Evolutionary conservation across 2,888 invertebrate genomes (phyloP).

Genomic region (Spisula subtruncata): DNA sequence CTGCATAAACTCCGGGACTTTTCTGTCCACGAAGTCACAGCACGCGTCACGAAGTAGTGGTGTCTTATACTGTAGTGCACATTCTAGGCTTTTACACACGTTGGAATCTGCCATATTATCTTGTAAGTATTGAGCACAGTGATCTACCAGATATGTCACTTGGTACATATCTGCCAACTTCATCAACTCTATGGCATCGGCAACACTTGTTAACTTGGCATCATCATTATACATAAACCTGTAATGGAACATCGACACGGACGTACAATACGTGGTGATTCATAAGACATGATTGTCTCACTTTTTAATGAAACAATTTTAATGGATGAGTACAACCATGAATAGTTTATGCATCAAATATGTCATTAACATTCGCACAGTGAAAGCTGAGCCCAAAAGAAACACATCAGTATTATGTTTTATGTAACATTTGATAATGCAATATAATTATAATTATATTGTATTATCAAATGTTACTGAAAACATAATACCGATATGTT

Average conservation of each 20-base stretch:
- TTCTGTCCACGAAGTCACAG: constrained; percentile 36
- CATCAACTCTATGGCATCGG: background rate
- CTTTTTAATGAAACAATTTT: too few relatives aligned
- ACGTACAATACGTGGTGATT: too few relatives aligned
- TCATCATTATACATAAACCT: constrained; percentile 6
- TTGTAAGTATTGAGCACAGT: constrained; percentile 20
- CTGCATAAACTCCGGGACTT: constrained; percentile 39
- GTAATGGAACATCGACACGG: background rate
- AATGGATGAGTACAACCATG: too few relatives aligned
- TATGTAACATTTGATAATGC: too few relatives aligned
- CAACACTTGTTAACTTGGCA: background rate
- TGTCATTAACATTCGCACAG: too few relatives aligned
- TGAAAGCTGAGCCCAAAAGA: too few relatives aligned
- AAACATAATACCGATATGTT: too few relatives aligned
- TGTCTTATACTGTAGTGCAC: constrained; percentile 33
- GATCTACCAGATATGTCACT: constrained; percentile 6
- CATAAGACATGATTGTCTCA: too few relatives aligned
- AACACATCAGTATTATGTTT: too few relatives aligned
- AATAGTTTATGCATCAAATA: too few relatives aligned
- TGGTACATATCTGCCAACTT: constrained; percentile 40
- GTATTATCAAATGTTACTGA: too few relatives aligned
- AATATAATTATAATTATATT: too few relatives aligned
- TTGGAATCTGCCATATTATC: constrained; percentile 14
- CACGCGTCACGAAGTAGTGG: background rate
- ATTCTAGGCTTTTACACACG: constrained; percentile 19